Evolutionary conservation across 2,113 vertebrate species (phyloP).

Genomic region (Phalacrocorax brasilianus): DNA sequence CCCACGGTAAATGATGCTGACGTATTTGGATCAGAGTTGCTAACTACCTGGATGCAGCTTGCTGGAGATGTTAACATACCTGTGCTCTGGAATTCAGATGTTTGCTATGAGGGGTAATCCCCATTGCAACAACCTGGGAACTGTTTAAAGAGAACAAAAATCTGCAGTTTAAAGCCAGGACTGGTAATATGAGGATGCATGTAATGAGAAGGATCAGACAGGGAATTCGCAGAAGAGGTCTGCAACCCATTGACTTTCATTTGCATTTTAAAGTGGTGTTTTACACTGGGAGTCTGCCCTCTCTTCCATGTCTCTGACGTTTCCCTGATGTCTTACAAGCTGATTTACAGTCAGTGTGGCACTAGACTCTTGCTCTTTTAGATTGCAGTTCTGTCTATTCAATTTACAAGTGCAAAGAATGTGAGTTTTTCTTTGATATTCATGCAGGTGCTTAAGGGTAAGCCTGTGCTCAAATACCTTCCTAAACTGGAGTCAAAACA

Average conservation of each 20-base stretch:
- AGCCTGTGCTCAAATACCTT: not conserved
- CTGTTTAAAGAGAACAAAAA: not conserved
- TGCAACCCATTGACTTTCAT: not conserved
- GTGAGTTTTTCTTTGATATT: not conserved
- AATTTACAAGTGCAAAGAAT: not conserved
- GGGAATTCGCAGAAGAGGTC: not conserved
- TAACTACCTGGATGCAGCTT: not conserved
- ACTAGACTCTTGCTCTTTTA: not conserved
- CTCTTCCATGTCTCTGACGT: not conserved
- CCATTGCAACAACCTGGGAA: accelerated
- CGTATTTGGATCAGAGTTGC: not conserved
- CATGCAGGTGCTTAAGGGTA: not conserved
- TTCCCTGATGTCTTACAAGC: not conserved
- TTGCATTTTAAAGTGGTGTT: not conserved
- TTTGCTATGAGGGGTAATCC: not conserved
- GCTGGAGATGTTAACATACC: not conserved
- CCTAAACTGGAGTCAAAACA: not conserved
- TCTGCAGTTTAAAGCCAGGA: not conserved
- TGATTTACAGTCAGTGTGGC: not conserved
- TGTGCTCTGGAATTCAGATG: not conserved
- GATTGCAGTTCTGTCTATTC: not conserved
- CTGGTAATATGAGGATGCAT: not conserved
- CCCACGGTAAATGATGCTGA: not conserved
- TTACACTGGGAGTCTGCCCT: not conserved
- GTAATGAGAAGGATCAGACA: not conserved